Evolutionary conservation across 2,113 vertebrate genomes (phyloP).

Genomic region (Chionis minor): DNA sequence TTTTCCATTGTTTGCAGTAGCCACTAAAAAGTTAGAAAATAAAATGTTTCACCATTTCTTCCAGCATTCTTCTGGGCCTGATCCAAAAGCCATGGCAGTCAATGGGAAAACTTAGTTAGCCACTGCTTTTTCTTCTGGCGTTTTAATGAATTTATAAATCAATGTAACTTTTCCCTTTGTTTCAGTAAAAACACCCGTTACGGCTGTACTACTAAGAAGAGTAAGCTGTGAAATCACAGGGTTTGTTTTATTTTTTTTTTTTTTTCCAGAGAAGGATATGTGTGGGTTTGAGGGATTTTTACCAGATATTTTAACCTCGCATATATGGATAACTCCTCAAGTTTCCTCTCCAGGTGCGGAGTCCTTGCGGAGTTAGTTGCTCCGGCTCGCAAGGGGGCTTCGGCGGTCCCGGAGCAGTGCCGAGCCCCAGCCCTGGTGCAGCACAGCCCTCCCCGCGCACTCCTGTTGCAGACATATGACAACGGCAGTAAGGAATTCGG

Average conservation of each 20-base stretch:
- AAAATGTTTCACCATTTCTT: slow-evolving; percentile 34
- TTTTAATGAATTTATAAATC: slow-evolving; percentile 34
- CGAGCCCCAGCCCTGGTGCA: neutral
- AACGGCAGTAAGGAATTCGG: slow-evolving; percentile 47
- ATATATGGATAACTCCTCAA: neutral
- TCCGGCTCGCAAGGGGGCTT: neutral
- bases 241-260: neutral
- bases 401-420: neutral
- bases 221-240: neutral
- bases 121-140: neutral
- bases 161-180: neutral
- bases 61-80: slow-evolving; percentile 7
- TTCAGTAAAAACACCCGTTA: neutral
- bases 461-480: slow-evolving; percentile 40
- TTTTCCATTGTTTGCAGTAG: slow-evolving; percentile 64
- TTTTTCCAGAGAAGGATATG: neutral
- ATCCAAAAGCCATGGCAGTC: slow-evolving; percentile 18
- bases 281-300: slow-evolving; percentile 27
- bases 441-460: accelerated
- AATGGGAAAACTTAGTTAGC: neutral
- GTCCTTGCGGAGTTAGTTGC: neutral
- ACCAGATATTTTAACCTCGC: slow-evolving; percentile 4
- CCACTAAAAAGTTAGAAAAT: slow-evolving; percentile 37
- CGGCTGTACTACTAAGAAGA: neutral
- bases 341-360: slow-evolving; percentile 56